Conservation (phyloP, 2,113 vertebrate species). For the Eptesicus fuscus region DNA sequence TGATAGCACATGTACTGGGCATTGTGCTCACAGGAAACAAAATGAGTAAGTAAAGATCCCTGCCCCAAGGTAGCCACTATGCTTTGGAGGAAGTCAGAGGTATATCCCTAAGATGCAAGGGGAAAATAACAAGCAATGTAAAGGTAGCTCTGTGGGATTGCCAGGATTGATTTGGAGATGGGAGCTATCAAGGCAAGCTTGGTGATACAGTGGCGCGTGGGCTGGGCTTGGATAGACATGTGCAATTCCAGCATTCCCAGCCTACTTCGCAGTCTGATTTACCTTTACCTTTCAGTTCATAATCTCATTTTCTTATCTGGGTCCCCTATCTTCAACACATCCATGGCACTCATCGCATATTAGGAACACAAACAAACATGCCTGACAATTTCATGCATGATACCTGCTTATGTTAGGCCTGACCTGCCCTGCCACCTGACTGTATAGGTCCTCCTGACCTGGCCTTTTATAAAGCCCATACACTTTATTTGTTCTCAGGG, state of each 20-base stretch:
- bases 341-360: no score
- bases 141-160: not conserved
- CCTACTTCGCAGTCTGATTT: not conserved
- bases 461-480: not conserved
- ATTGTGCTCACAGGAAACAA: not conserved
- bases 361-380: not conserved
- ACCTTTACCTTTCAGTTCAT: not conserved
- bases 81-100: not conserved
- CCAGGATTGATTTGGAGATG: not conserved
- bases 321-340: not conserved
- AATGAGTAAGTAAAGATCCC: not conserved
- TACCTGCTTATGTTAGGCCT: not conserved
- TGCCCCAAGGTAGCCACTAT: not conserved
- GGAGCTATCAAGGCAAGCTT: not conserved
- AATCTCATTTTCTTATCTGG: not conserved
- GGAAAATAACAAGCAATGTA: not conserved
- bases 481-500: not conserved
- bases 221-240: not conserved
- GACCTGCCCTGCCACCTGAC: not conserved
- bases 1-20: not conserved
- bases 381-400: not conserved
- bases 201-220: not conserved
- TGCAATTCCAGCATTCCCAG: not conserved
- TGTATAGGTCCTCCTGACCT: not conserved
- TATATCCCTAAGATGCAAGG: not conserved